Evolutionary conservation across 2,888 invertebrate species (phyloP), one percentile per base, ranked within the genome.

Genomic region (Mystacides longicornis): DNA sequence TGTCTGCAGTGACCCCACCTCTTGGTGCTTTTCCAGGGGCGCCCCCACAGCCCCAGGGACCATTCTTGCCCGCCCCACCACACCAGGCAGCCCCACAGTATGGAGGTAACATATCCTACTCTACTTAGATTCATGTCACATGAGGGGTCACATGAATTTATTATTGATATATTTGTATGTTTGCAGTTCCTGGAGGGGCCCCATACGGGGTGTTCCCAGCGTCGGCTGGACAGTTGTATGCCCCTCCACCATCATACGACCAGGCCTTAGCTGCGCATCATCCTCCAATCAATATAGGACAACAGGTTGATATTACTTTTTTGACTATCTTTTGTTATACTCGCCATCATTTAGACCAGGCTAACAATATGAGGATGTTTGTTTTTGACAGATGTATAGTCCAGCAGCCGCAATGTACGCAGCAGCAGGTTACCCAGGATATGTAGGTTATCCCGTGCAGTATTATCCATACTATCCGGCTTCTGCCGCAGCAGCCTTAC

Each of bases 391-490:
- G 82, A 85, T 86, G 83, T 86, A 86, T 68, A 85, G 84, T 59
- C 85, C 86, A 3, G 81, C 82, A 1, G 80, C 80, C 21, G 81
- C 82, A 1, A 83, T 85, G 82, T 84, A 84, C 66, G 81, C 82
- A 27, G 81, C 85, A 52, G 77, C 73, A 53, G 86, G 86, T 50
- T 86, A 86, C 71, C 86, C 86, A 14, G 84, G 85, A 14, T 86
- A 86, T 69, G 78, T 86, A 65, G 86, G 85, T 52, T 87, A 86
- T 77, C 86, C 86, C 54, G 81, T 85, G 62, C 81, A 82, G 64
- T 87, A 86, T 68, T 85, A 86, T 65, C 86, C 86, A 37, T 87
- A 86, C 73, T 87, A 86, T 73, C 86, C 84, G 50, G 78, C 81
- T 33, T 68, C 81, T 62, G 79, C 80, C 59, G 81, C 85, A 56